Percentiles rank a stretch among this genome's conserved stretches.
Conservation (phyloP, 2,113 vertebrate species). For the Coptodon rendalli region DNA sequence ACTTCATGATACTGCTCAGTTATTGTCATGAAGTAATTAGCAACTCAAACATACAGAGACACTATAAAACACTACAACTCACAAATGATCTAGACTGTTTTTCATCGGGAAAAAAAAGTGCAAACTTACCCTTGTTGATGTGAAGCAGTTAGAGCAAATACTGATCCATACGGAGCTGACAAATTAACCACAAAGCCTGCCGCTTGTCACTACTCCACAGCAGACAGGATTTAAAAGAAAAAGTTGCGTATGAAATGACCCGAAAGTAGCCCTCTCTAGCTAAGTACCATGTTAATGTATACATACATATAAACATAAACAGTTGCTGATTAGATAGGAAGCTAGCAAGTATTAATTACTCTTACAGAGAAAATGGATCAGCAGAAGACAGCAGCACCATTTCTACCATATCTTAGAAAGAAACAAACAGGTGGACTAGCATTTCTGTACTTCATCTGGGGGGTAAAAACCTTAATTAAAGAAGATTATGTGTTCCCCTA, state of each 20-base stretch:
- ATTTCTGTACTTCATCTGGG: not conserved
- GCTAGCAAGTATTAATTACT: not conserved
- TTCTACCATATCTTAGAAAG: not conserved
- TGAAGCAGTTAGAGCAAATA: not conserved
- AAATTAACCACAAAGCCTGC: not conserved
- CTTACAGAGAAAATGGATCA: not conserved
- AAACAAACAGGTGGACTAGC: not conserved
- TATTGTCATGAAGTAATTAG: not conserved
- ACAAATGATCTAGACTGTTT: not conserved
- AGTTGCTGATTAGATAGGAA: fast-evolving
- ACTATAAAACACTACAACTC: not conserved
- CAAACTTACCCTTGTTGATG: not conserved
- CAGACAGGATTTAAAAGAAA: not conserved
- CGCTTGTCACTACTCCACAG: not conserved
- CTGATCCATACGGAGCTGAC: fast-evolving
- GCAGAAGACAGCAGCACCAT: not conserved
- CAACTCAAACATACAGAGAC: not conserved
- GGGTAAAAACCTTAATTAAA: not conserved
- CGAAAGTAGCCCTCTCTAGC: not conserved
- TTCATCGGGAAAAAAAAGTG: not conserved
- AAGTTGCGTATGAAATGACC: not conserved
- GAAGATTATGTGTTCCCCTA: not conserved
- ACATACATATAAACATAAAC: not conserved
- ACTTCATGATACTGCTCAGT: not conserved
- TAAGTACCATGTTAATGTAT: not conserved